Percentiles rank a stretch among this genome's conserved stretches.
These are phyloP conservation scores for Frankliniella fusca DNA, from an alignment of 2,888 invertebrate species.

Conservation along the genomic window DNA sequence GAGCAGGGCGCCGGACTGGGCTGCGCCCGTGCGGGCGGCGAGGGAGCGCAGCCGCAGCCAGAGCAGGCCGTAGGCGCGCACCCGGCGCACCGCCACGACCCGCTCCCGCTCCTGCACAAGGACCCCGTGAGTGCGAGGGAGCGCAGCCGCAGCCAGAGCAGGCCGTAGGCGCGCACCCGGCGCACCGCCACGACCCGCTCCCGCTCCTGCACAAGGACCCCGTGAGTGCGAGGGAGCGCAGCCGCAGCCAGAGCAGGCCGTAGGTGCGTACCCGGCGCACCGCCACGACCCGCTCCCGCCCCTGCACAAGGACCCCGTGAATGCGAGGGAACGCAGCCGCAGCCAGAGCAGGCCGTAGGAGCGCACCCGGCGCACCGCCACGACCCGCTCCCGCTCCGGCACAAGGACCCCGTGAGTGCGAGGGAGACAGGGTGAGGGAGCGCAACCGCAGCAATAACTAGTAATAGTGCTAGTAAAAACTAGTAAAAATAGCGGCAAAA, in stretches of 20 bases:
- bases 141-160: conserved; percentile 12
- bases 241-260: conserved; percentile 1
- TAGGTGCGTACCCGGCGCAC: background rate
- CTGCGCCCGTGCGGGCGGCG: background rate
- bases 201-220: background rate
- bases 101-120: background rate
- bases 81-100: background rate
- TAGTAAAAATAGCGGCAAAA: too few species aligned
- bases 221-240: conserved; percentile 9
- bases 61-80: background rate
- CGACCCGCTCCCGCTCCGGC: background rate
- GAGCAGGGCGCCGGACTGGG: background rate
- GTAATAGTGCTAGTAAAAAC: too few species aligned
- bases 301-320: too few species aligned
- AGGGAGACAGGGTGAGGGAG: too few species aligned
- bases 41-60: conserved; percentile 15
- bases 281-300: background rate
- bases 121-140: too few species aligned
- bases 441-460: too few species aligned
- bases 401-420: too few species aligned
- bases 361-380: background rate
- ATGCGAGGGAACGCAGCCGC: conserved; percentile 1
- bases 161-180: background rate
- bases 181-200: background rate
- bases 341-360: background rate